phyloP scores from a whole-genome alignment of 2,888 invertebrate species.

The Disparrhopalites patrizii region DNA sequence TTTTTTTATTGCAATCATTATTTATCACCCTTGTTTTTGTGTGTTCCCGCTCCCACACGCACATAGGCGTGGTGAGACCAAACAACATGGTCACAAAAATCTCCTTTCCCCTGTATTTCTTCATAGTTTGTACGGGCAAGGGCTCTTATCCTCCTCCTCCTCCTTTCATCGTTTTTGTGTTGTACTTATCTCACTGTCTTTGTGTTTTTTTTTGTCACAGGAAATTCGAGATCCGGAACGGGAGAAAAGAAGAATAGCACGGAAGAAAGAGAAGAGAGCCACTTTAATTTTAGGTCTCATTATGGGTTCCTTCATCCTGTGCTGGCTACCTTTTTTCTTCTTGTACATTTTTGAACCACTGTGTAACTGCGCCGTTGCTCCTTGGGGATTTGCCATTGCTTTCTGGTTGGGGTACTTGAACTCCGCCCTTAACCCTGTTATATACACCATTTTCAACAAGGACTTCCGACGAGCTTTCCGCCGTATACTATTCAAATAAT shows the following conservation, averaged over 20 bases:
- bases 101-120: too few species aligned
- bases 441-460: conserved; percentile 76
- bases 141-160: too few species aligned
- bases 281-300: conserved; percentile 90
- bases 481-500: conserved; percentile 88
- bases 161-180: conserved; percentile 12
- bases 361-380: conserved; percentile 72
- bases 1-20: too few species aligned
- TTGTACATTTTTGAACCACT: conserved; percentile 82
- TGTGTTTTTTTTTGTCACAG: conserved; percentile 29
- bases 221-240: conserved; percentile 75
- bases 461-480: conserved; percentile 94
- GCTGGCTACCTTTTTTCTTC: conserved; percentile 96
- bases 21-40: too few species aligned
- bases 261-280: conserved; percentile 94
- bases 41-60: too few species aligned
- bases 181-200: conserved; percentile 8
- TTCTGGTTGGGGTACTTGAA: conserved; percentile 98
- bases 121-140: too few species aligned
- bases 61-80: too few species aligned
- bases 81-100: too few species aligned
- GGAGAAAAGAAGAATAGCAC: conserved; percentile 85
- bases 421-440: conserved; percentile 75
- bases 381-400: conserved; percentile 81
- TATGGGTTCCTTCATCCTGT: conserved; percentile 97